phyloP scores from a whole-genome alignment of 2,888 invertebrate species.

The Venustoraphidia nigricollis region DNA sequence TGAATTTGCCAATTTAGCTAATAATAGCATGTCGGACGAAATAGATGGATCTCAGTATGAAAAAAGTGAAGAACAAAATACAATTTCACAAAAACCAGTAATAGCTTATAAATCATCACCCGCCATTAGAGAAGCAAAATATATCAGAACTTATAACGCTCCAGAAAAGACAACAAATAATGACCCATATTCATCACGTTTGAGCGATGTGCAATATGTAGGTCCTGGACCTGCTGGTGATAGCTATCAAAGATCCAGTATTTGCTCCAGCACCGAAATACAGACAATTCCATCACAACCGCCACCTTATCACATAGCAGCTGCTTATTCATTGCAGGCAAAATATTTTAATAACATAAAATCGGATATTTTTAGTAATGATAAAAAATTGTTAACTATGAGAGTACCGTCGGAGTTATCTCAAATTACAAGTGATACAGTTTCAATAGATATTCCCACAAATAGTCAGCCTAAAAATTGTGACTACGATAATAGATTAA shows the following conservation, averaged over 20 bases:
- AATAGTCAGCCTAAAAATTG: constrained; percentile 19
- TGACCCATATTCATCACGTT: not conserved
- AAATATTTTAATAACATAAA: constrained; percentile 42
- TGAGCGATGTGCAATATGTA: constrained; percentile 9
- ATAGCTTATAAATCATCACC: constrained; percentile 23
- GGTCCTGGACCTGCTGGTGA: constrained; percentile 25
- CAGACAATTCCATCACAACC: constrained; percentile 31
- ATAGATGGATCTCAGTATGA: too few relatives aligned
- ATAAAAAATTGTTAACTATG: not conserved
- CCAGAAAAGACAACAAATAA: not conserved
- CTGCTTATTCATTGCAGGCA: constrained; percentile 67
- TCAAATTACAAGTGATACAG: too few relatives aligned
- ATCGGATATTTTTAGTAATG: constrained; percentile 14
- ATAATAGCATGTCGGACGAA: too few relatives aligned
- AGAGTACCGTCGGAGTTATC: not conserved
- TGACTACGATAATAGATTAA: not conserved
- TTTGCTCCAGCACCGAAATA: not conserved
- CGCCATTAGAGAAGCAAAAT: constrained; percentile 26
- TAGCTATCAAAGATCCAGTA: too few relatives aligned
- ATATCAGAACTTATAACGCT: constrained; percentile 16
- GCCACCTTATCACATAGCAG: constrained; percentile 74
- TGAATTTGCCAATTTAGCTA: too few relatives aligned
- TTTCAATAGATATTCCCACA: too few relatives aligned
- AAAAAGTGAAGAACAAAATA: too few relatives aligned
- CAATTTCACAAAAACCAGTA: constrained; percentile 17